Conservation (phyloP, 2,888 invertebrate genomes). For the Erebia epiphron region DNA sequence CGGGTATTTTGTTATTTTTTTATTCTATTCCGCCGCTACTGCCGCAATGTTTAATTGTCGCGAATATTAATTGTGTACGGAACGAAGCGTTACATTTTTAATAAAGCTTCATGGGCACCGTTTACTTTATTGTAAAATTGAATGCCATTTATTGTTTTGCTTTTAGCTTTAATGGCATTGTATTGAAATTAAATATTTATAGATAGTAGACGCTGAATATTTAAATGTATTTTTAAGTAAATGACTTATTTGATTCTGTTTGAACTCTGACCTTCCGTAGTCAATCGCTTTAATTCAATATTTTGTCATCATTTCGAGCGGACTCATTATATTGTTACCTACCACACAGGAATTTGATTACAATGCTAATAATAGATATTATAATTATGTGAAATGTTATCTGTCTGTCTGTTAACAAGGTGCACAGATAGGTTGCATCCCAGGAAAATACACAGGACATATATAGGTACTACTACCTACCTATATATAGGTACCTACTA, state of each 20-base stretch:
- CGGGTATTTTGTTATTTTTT: constrained; percentile 49
- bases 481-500: background rate
- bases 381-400: too few species aligned
- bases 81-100: constrained; percentile 43
- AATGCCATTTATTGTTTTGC: constrained; percentile 20
- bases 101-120: constrained; percentile 32
- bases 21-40: constrained; percentile 58
- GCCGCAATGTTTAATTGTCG: constrained; percentile 55
- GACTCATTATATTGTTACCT: background rate
- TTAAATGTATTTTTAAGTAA: constrained; percentile 4
- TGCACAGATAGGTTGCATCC: too few species aligned
- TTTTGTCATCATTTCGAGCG: background rate
- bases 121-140: constrained; percentile 25
- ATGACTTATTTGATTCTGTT: background rate
- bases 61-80: constrained; percentile 44
- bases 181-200: constrained; percentile 9
- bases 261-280: constrained; percentile 3
- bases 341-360: background rate
- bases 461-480: background rate
- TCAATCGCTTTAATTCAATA: background rate
- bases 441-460: too few species aligned
- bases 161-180: constrained; percentile 6
- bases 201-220: background rate
- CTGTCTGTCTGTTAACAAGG: too few species aligned
- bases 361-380: too few species aligned